These are phyloP conservation scores for Lithophane socia DNA, from an alignment of 2,888 invertebrate species.

Conservation along the genomic window DNA sequence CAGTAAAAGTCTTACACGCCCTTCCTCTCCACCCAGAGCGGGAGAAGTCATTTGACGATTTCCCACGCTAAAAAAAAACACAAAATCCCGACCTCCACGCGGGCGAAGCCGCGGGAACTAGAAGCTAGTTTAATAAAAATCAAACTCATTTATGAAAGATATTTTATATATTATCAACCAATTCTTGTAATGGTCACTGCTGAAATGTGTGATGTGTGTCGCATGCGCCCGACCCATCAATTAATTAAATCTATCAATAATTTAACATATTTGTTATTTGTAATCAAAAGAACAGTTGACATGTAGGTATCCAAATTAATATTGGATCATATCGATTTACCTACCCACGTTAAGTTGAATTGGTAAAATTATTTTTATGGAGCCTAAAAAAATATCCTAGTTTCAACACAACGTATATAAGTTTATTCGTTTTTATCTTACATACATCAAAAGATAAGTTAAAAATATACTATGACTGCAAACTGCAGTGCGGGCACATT, in stretches of 20 bases:
- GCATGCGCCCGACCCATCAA: neutral
- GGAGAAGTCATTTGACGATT: too few species aligned
- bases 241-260: slow-evolving; percentile 30
- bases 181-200: neutral
- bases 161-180: neutral
- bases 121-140: neutral
- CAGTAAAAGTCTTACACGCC: too few species aligned
- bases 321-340: neutral
- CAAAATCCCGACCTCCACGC: too few species aligned
- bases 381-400: neutral
- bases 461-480: neutral
- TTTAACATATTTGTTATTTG: slow-evolving; percentile 8
- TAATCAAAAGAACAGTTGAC: slow-evolving; percentile 1
- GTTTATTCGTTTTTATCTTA: slow-evolving; percentile 1
- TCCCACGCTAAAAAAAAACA: too few species aligned
- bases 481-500: slow-evolving; percentile 1
- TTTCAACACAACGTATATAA: neutral
- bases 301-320: slow-evolving; percentile 12
- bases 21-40: too few species aligned
- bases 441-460: neutral
- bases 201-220: neutral
- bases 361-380: neutral
- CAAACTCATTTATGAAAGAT: neutral
- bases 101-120: too few species aligned
- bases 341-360: neutral